Base-by-base conservation (phyloP, 2,113 vertebrate genomes). In the Mola mola region DNA sequence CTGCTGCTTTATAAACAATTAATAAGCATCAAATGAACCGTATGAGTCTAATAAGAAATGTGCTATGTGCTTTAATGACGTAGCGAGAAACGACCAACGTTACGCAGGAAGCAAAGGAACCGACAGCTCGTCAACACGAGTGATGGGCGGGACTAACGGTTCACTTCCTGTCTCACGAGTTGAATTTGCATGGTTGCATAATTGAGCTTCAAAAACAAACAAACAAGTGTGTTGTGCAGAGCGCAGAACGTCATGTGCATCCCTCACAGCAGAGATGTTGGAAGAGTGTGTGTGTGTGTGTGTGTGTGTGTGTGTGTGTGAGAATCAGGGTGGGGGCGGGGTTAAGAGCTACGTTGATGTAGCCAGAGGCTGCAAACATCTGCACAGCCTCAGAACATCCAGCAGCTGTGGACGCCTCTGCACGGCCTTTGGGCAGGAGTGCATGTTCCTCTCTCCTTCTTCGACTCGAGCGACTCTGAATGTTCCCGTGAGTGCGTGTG, bases 321-420 rank as follows among this genome's bases (percentile, higher is more conserved):
- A n/a, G 57, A 24, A 33, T 11, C 42, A 21, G 43, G 47, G 47
- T 2, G 38, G 6, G 16, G 21, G 29, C 2, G 25, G 62, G 68
- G 43, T 60, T 60, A 50, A 61, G 66, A 71, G 52, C 60, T 75
- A 40, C 43, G 24, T 72, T 58, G 44, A n/a, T 49, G 64, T 62
- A 36, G 73, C 83, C 72, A 53, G 65, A 53, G 80, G 81, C 51
- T 36, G 48, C 56, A 37, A 59, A 79, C 83, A 87, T 84, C 75
- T 85, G 81, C 71, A 82, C 28, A 7, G 79, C 70, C 82, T 77
- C 47, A 12, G 51, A 72, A 40, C 60, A 53, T 56, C 33, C 68
- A 37, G 73, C 71, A 68, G 68, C 80, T 81, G 69, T 5, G 75
- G 46, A 51, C 24, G 49, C 66, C 82, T 72, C 69, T 58, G 57